Percentiles rank a stretch among this genome's conserved stretches.
Evolutionary conservation across 2,113 vertebrate species (phyloP).

Genomic region (Notechis scutatus): DNA sequence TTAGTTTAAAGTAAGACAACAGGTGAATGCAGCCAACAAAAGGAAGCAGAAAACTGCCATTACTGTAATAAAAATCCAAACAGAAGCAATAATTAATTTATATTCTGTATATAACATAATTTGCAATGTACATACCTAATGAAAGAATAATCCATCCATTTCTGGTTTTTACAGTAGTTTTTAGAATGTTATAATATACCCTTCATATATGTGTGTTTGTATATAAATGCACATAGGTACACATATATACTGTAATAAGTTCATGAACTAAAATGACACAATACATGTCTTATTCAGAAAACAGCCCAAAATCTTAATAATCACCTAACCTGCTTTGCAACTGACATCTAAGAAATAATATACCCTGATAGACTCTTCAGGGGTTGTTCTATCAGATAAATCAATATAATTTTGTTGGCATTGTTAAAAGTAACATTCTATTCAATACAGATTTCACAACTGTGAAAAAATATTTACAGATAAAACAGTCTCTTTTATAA

Average conservation of each 20-base stretch:
- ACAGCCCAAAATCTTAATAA: constrained; percentile 44
- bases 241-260: neutral
- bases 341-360: constrained; percentile 57
- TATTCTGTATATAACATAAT: neutral
- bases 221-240: constrained; percentile 14
- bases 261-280: neutral
- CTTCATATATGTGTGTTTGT: neutral
- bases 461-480: constrained; percentile 26
- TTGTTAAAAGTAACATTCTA: constrained; percentile 24
- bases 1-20: neutral
- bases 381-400: constrained; percentile 49
- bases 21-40: neutral
- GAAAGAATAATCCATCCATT: neutral
- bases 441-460: constrained; percentile 43
- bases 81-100: neutral
- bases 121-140: neutral
- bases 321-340: constrained; percentile 35
- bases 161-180: neutral
- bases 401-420: constrained; percentile 42
- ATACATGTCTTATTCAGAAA: constrained; percentile 36
- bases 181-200: neutral
- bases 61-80: neutral
- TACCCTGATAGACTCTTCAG: constrained; percentile 46
- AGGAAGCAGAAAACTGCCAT: neutral
- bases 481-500: constrained; percentile 11